Evolutionary conservation across 1,140 invertebrate genomes (phyloP).

Genomic region (Drosophila repleta): DNA sequence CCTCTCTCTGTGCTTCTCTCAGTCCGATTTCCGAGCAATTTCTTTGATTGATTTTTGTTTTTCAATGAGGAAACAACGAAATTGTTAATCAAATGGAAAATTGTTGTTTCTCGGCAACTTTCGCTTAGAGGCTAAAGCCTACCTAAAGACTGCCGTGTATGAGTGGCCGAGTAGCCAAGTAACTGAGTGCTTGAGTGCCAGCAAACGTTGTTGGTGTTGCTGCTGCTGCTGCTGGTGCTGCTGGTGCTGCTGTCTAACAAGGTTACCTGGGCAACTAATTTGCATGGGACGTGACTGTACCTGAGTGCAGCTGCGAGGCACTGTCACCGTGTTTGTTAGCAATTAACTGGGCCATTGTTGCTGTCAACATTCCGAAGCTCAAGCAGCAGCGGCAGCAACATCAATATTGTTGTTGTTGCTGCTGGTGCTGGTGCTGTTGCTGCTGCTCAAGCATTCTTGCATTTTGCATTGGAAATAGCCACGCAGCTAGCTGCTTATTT

Average conservation of each 20-base stretch:
- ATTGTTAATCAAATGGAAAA: slow-evolving; percentile 41
- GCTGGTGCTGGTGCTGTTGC: too few species aligned
- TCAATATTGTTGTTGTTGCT: slow-evolving; percentile 2
- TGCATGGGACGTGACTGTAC: slow-evolving; percentile 77
- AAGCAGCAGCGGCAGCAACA: slow-evolving; percentile 12
- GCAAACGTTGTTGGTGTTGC: slow-evolving; percentile 12
- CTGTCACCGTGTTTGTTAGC: slow-evolving; percentile 66
- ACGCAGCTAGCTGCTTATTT: slow-evolving; percentile 68
- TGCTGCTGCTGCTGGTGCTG: slow-evolving; percentile 1
- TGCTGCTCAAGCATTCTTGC: slow-evolving; percentile 35
- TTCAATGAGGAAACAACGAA: neutral
- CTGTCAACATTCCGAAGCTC: slow-evolving; percentile 52
- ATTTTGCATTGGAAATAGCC: slow-evolving; percentile 47
- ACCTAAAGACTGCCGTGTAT: slow-evolving; percentile 22
- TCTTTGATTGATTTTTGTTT: slow-evolving; percentile 21
- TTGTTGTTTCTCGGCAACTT: slow-evolving; percentile 25
- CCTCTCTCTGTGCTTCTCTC: slow-evolving; percentile 3
- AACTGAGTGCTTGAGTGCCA: slow-evolving; percentile 26
- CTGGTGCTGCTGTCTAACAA: slow-evolving; percentile 57
- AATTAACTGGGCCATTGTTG: slow-evolving; percentile 81
- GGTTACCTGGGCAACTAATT: slow-evolving; percentile 78
- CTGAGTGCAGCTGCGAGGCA: slow-evolving; percentile 42
- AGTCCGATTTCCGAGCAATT: neutral
- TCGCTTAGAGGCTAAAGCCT: slow-evolving; percentile 7
- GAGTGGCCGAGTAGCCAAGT: slow-evolving; percentile 29